phyloP scores from a whole-genome alignment of 2,797 vertebrate species.

The Aldrovandia affinis region DNA sequence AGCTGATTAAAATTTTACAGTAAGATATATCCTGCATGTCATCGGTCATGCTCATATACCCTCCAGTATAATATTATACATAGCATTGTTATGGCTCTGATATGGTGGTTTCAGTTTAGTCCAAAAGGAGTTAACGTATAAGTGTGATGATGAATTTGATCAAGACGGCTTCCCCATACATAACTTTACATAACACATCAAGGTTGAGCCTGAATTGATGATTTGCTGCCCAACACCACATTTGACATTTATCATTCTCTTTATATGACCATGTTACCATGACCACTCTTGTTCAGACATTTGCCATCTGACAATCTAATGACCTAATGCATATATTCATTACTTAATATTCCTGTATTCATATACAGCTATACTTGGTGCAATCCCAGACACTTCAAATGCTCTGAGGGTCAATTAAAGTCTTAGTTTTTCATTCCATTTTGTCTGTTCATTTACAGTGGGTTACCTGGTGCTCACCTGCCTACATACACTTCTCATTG shows the following conservation, averaged over 20 bases:
- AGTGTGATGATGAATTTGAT: not conserved
- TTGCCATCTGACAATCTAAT: constrained; percentile 9
- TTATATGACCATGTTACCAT: not conserved
- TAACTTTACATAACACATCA: not conserved
- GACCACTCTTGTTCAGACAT: not conserved
- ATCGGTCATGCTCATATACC: not conserved
- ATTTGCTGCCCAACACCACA: not conserved
- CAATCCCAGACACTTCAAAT: not conserved
- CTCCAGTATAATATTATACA: not conserved
- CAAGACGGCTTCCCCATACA: not conserved
- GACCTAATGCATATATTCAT: not conserved
- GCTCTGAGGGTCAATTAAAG: not conserved
- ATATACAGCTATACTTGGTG: constrained; percentile 5
- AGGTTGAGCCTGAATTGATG: not conserved
- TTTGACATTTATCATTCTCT: not conserved
- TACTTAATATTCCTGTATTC: not conserved
- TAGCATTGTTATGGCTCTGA: not conserved
- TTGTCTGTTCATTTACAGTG: not conserved
- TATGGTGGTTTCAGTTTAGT: not conserved
- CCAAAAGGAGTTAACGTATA: not conserved
- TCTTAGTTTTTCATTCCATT: not conserved
- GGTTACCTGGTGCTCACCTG: not conserved
- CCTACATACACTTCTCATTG: not conserved
- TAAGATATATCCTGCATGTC: not conserved
- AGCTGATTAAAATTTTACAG: not conserved